A percentile compares a stretch with the other conserved stretches of the same genome.
Evolutionary conservation across 2,113 vertebrate species (phyloP).

Genomic region (Myodes glareolus): DNA sequence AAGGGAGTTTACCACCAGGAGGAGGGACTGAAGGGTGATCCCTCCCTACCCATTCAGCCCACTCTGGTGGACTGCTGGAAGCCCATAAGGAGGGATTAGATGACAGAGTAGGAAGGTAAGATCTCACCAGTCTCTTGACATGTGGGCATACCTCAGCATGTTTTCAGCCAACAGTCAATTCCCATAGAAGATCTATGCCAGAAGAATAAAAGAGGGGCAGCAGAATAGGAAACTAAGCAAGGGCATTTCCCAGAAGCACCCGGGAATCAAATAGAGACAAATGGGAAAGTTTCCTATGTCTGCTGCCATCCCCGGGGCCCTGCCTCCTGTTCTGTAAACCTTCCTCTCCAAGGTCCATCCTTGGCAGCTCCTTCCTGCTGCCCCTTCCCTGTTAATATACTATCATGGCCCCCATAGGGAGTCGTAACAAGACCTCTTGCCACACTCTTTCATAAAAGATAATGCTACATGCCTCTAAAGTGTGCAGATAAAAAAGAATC

Average conservation of each 20-base stretch:
- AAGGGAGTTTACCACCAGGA: not conserved
- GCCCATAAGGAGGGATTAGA: not conserved
- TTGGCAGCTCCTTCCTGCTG: not conserved
- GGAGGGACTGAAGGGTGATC: not conserved
- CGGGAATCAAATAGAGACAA: not conserved
- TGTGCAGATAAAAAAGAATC: constrained; percentile 32
- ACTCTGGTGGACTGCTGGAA: not conserved
- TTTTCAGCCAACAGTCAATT: not conserved
- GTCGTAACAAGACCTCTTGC: not conserved
- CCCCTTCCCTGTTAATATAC: not conserved
- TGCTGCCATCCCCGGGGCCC: not conserved
- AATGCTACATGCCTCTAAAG: not conserved
- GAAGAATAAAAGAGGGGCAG: not conserved
- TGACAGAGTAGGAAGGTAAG: not conserved
- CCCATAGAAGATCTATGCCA: not conserved
- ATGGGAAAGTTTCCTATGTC: not conserved
- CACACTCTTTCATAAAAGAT: constrained; percentile 16
- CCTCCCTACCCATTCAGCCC: not conserved
- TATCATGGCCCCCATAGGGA: not conserved
- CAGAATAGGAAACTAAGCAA: not conserved
- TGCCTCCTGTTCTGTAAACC: not conserved
- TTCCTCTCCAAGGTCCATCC: not conserved
- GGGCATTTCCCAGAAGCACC: not conserved
- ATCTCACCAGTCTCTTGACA: not conserved
- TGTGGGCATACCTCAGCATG: not conserved